Conservation (phyloP, 1,140 invertebrate genomes). For the Bombus polaris region DNA sequence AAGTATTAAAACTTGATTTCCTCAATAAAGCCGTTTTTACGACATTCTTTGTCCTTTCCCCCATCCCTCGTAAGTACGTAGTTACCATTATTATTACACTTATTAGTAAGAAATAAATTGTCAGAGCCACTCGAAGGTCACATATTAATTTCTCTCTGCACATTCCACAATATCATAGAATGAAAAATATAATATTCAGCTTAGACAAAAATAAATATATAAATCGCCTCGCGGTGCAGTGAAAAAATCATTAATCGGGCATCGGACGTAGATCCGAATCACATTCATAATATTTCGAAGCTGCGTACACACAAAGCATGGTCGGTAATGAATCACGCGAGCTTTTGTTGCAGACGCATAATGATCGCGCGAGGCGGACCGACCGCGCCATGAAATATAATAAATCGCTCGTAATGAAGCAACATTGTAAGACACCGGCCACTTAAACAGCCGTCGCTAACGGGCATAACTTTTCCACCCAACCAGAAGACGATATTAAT, state of each 20-base stretch:
- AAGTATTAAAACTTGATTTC: constrained; percentile 1
- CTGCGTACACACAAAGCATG: neutral
- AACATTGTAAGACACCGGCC: constrained; percentile 18
- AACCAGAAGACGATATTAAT: constrained; percentile 20
- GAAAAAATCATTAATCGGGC: neutral
- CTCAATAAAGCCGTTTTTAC: neutral
- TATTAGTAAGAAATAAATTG: no score
- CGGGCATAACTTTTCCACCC: constrained; percentile 23
- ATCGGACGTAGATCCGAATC: neutral
- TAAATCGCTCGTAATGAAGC: constrained; percentile 20
- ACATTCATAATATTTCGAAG: neutral
- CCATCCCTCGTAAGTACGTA: neutral
- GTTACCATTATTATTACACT: neutral
- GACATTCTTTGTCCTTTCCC: neutral
- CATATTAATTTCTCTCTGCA: no score
- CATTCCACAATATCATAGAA: no score
- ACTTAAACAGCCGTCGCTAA: constrained; percentile 6
- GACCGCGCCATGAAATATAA: neutral
- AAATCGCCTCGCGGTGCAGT: no score
- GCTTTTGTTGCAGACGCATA: constrained; percentile 21
- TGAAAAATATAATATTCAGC: no score
- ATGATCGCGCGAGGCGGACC: constrained; percentile 13
- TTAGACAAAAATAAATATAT: no score
- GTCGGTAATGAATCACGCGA: constrained; percentile 13
- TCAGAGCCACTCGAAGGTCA: no score